Evolutionary conservation across 2,113 vertebrate genomes (phyloP).

Genomic region (Hepsetus odoe): DNA sequence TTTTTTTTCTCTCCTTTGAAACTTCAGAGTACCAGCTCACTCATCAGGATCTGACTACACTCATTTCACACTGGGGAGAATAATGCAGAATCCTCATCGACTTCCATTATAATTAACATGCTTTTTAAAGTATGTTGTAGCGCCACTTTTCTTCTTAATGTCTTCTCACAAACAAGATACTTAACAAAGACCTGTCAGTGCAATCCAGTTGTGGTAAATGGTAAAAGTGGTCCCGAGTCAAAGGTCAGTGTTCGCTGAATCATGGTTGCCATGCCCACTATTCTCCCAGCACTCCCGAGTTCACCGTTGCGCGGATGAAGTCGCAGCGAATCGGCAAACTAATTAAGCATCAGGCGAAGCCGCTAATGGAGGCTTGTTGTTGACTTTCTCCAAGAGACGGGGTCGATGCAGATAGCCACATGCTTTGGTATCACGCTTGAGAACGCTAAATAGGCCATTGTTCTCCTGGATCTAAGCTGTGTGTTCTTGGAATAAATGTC

Average conservation of each 20-base stretch:
- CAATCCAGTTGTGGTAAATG: neutral
- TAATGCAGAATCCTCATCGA: neutral
- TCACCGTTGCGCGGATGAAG: neutral
- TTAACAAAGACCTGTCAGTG: neutral
- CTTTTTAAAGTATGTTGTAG: neutral
- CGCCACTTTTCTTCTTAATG: neutral
- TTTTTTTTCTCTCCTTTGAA: neutral
- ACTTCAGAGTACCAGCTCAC: neutral
- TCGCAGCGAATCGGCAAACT: neutral
- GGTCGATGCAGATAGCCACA: too few relatives aligned
- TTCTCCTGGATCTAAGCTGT: too few relatives aligned
- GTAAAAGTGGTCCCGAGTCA: neutral
- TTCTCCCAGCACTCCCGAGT: neutral
- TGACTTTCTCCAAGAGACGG: neutral
- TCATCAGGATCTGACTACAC: slow-evolving; percentile 7
- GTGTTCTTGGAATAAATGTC: too few relatives aligned
- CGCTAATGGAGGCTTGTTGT: slow-evolving; percentile 2
- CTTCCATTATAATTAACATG: neutral
- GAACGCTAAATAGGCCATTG: too few relatives aligned
- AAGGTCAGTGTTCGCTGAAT: neutral
- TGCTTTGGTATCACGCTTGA: too few relatives aligned
- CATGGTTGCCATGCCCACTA: neutral
- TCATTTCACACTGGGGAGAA: slow-evolving; percentile 5
- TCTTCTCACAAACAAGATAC: neutral
- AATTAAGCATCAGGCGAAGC: neutral